A percentile compares a stretch with the other conserved stretches of the same genome.
These are phyloP conservation scores for Trilocha varians DNA, from an alignment of 2,888 invertebrate species.

Conservation along the genomic window DNA sequence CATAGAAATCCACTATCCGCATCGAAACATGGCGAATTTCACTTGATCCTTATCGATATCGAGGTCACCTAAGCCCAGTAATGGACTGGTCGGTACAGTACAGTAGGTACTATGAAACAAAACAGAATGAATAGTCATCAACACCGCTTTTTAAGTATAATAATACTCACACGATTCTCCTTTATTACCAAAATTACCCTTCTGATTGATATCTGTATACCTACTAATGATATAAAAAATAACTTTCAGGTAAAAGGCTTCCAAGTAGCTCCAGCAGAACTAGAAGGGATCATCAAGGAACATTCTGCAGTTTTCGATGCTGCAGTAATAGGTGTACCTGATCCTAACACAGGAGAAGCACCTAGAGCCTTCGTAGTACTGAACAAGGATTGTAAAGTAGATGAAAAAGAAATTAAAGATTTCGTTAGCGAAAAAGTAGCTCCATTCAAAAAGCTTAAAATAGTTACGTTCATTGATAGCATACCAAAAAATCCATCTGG, in stretches of 20 bases:
- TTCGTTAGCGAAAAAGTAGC: conserved; percentile 80
- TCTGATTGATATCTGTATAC: no score
- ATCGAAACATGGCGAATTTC: no score
- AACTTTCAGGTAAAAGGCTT: conserved; percentile 72
- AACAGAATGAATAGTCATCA: no score
- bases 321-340: conserved; percentile 85
- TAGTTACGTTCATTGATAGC: conserved; percentile 76
- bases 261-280: conserved; percentile 91
- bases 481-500: conserved; percentile 86
- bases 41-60: no score
- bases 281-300: conserved; percentile 81
- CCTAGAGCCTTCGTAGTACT: conserved; percentile 83
- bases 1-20: no score
- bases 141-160: no score
- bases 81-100: no score
- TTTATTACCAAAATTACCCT: no score
- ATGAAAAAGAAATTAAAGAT: conserved; percentile 70
- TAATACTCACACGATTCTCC: no score
- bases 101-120: no score
- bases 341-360: conserved; percentile 79
- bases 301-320: conserved; percentile 85
- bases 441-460: conserved; percentile 81
- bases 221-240: no score
- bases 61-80: no score
- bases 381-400: conserved; percentile 52